Evolutionary conservation across 2,888 invertebrate species (phyloP).

Genomic region (Leptinotarsa rubiginosa): DNA sequence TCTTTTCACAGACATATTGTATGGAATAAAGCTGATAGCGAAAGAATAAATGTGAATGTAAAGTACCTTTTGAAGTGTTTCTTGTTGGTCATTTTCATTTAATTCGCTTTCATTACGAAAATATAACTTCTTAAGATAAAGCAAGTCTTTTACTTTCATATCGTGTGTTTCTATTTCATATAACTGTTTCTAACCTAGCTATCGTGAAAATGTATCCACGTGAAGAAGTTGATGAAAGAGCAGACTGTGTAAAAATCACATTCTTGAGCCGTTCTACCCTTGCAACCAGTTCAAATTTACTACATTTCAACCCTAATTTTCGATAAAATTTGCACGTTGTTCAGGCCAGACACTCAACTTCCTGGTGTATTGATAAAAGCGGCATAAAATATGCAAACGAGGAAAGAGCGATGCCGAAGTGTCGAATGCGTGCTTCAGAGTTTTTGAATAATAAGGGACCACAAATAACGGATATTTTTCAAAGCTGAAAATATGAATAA

Average conservation of each 20-base stretch:
- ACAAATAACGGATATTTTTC: conserved; percentile 40
- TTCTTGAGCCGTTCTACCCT: background rate
- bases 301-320: background rate
- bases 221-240: background rate
- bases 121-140: too few species aligned
- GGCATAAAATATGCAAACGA: conserved; percentile 42
- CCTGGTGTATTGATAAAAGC: conserved; percentile 17
- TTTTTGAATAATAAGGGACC: conserved; percentile 39
- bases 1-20: too few species aligned
- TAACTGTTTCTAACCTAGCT: too few species aligned
- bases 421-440: conserved; percentile 36
- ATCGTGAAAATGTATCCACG: too few species aligned
- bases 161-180: too few species aligned
- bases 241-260: background rate
- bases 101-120: too few species aligned
- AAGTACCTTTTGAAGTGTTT: too few species aligned
- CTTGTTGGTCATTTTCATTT: too few species aligned
- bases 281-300: background rate
- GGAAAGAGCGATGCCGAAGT: conserved; percentile 34
- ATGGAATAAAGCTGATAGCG: too few species aligned
- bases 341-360: background rate
- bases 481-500: conserved; percentile 42
- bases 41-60: too few species aligned
- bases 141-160: too few species aligned
- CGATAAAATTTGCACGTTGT: conserved; percentile 11